Evolutionary conservation across 2,113 vertebrate species (phyloP).

Genomic region (Macroglossus sobrinus): DNA sequence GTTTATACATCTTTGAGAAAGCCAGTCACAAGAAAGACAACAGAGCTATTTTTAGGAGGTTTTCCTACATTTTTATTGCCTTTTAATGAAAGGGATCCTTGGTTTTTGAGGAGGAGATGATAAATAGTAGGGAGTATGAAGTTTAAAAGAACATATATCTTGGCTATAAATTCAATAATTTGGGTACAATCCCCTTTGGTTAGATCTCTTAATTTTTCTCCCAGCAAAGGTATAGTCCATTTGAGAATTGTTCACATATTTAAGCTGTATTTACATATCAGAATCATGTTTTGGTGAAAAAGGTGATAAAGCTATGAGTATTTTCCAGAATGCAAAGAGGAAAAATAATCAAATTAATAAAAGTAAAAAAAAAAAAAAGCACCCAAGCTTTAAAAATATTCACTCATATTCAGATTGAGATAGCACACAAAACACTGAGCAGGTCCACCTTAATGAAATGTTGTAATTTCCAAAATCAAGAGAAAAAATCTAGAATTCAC

Average conservation of each 20-base stretch:
- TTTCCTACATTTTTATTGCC: slow-evolving; percentile 69
- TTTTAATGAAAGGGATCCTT: slow-evolving; percentile 71
- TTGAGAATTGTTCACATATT: slow-evolving; percentile 29
- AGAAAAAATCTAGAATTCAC: not conserved
- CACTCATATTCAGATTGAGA: not conserved
- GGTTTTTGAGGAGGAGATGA: slow-evolving; percentile 62
- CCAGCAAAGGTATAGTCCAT: not conserved
- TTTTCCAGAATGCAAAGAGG: not conserved
- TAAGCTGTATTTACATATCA: slow-evolving; percentile 37
- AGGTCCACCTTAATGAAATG: not conserved
- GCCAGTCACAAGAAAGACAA: slow-evolving; percentile 34
- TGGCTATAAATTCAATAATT: slow-evolving; percentile 60
- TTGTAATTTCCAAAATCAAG: not conserved
- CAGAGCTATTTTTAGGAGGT: slow-evolving; percentile 62
- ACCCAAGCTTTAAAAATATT: not conserved
- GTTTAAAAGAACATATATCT: slow-evolving; percentile 71
- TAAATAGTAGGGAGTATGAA: slow-evolving; percentile 67
- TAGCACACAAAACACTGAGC: not conserved
- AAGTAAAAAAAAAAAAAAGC: not conserved
- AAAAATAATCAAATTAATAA: not conserved
- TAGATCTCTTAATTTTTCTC: slow-evolving; percentile 57
- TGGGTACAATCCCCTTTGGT: slow-evolving; percentile 34
- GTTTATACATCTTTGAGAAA: slow-evolving; percentile 51
- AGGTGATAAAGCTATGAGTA: not conserved
- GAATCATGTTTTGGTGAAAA: slow-evolving; percentile 19